Conservation (phyloP, 2,888 invertebrate species). For the Pinctada fucata region DNA sequence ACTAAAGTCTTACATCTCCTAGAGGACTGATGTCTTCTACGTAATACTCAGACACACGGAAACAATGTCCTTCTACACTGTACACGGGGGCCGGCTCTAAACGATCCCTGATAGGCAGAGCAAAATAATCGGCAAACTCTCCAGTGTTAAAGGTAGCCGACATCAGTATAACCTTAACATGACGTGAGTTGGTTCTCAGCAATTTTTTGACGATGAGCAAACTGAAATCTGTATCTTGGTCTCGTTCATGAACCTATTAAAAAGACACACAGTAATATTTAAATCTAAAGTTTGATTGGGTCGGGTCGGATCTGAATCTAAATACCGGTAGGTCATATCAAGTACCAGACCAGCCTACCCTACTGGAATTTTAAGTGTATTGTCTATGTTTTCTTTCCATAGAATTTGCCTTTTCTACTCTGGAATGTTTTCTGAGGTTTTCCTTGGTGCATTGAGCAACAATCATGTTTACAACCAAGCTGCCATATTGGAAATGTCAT, state of each 20-base stretch:
- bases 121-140: constrained; percentile 85
- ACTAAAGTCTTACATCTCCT: constrained; percentile 60
- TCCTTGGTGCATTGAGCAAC: too few relatives aligned
- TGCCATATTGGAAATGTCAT: too few relatives aligned
- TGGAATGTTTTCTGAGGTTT: too few relatives aligned
- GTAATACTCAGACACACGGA: constrained; percentile 73
- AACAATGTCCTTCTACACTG: constrained; percentile 69
- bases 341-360: not conserved
- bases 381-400: too few relatives aligned
- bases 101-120: constrained; percentile 70
- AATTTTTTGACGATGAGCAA: constrained; percentile 89
- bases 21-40: constrained; percentile 71
- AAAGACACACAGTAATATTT: not conserved
- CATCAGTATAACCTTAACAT: constrained; percentile 88
- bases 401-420: too few relatives aligned
- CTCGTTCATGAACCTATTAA: constrained; percentile 91
- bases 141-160: constrained; percentile 92
- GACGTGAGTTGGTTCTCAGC: constrained; percentile 82
- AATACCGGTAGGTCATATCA: not conserved
- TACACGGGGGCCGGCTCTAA: constrained; percentile 74
- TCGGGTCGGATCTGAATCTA: not conserved
- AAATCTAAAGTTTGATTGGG: not conserved
- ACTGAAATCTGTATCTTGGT: constrained; percentile 93
- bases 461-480: too few relatives aligned
- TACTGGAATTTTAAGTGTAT: not conserved